phyloP scores from a whole-genome alignment of 2,797 vertebrate genomes.

The Iguana delicatissima region DNA sequence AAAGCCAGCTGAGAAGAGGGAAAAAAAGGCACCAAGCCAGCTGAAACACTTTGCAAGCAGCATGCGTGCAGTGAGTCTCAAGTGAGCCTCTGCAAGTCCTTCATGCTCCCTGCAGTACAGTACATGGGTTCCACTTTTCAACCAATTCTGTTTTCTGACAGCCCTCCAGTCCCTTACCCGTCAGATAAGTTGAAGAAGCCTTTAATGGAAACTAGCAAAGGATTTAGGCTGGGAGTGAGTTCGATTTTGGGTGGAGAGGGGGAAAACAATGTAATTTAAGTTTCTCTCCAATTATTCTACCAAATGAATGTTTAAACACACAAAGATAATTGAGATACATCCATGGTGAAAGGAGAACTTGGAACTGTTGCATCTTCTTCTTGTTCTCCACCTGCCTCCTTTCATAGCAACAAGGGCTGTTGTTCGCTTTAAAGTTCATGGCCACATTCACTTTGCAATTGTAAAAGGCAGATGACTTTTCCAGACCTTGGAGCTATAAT shows the following conservation, averaged over 20 bases:
- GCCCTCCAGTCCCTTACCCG: no score
- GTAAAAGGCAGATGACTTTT: constrained; percentile 26
- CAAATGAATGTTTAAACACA: constrained; percentile 40
- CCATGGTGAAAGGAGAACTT: background rate
- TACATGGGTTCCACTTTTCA: no score
- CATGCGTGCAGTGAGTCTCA: no score
- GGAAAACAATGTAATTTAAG: background rate
- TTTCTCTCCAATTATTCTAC: constrained; percentile 16
- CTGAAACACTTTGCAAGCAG: no score
- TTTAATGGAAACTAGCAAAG: background rate
- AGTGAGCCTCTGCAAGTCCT: no score
- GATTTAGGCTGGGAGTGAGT: background rate
- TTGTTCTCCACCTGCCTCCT: background rate
- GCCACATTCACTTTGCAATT: background rate
- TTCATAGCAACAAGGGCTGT: background rate
- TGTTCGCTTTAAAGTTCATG: background rate
- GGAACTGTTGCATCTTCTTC: background rate
- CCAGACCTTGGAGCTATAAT: background rate
- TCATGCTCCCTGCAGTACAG: no score
- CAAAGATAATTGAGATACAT: constrained; percentile 18
- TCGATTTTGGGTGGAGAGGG: no score
- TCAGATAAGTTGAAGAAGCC: no score
- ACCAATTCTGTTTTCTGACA: no score
- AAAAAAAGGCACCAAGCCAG: no score
- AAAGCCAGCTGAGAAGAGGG: no score